phyloP scores from a whole-genome alignment of 2,797 vertebrate species.

The Pempheris klunzingeri region DNA sequence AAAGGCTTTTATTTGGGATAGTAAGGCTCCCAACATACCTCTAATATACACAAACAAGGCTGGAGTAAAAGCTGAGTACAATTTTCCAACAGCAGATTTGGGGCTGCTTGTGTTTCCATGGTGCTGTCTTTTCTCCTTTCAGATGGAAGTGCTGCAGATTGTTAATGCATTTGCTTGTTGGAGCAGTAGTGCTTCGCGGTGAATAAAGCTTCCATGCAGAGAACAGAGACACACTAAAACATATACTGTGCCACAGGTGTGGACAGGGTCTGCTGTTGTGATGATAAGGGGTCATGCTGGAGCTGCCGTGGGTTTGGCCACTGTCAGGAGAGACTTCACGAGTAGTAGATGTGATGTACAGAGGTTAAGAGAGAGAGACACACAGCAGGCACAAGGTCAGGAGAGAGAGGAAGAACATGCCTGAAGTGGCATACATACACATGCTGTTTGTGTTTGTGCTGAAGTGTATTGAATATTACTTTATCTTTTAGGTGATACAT shows the following conservation, averaged over 20 bases:
- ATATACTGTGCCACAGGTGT: constrained; percentile 28
- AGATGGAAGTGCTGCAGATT: constrained; percentile 17
- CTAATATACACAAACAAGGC: constrained; percentile 33
- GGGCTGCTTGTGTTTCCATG: constrained; percentile 11
- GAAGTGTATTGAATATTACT: background rate
- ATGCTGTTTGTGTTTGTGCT: background rate
- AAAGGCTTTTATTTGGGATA: constrained; percentile 46
- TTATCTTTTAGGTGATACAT: background rate
- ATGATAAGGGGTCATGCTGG: constrained; percentile 55
- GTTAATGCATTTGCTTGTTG: constrained; percentile 28
- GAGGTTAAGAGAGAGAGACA: constrained; percentile 38
- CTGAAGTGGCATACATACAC: constrained; percentile 4
- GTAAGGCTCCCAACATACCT: background rate
- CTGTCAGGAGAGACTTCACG: constrained; percentile 36
- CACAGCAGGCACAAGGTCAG: constrained; percentile 19
- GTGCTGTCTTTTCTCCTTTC: background rate
- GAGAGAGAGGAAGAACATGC: constrained; percentile 1
- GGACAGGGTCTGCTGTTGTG: constrained; percentile 44
- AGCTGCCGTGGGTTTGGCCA: constrained; percentile 14
- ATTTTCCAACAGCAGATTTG: constrained; percentile 24
- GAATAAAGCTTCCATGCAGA: constrained; percentile 22
- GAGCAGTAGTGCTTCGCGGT: background rate
- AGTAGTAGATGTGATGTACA: constrained; percentile 18
- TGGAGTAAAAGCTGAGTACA: constrained; percentile 11
- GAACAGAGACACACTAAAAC: constrained; percentile 2